Evolutionary conservation across 2,888 invertebrate species (phyloP), one percentile per base, ranked within the genome.

Genomic region (Mongoloraphidia duomilia): DNA sequence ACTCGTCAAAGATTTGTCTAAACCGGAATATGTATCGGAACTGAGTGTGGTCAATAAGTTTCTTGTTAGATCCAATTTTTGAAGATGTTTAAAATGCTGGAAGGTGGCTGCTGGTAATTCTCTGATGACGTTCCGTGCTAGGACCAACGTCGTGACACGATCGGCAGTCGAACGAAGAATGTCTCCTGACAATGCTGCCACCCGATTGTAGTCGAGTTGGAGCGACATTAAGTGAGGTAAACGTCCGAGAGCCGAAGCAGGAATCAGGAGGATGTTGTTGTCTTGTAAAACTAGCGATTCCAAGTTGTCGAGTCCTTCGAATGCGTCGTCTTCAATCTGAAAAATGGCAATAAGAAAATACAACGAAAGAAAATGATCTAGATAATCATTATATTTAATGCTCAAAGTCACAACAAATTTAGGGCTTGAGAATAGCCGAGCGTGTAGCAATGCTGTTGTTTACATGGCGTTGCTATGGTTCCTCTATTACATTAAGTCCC

Each of bases 261-360:
- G 93, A 39, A 92, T 81, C 1, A 89, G 69, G 0, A 92, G 73
- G 48, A 93, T 86, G 55, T 91, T 90, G 67, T 93, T 92, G 64
- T 93, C 92, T 58, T 83, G 80, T 9, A 93, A 71, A 34, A 85
- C 79, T 1, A 93, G 69, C 37, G 82, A 81, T 64, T 85, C 80
- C 12, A 93, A 69, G 56, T 76, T 83, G 35, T 79, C 76, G 53
- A 92, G 66, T 0, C 91, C 91, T 61, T 89, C 87, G 59, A 92
- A 84, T 0, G 88, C 85, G 54, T 88, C 87, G 58, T 89, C 89
- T 69, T 91, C 90, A 52, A 92, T 82, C 89, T 89, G 68, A 41
- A 69, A 69, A 48, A 41, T 47, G 3, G 6, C 1, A 52, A 48
- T 44, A 14, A 34, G 26, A 48, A 47, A 49, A 49, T 52, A 40